Conservation (phyloP, 2,113 vertebrate species). For the Prietella phreatophila region DNA sequence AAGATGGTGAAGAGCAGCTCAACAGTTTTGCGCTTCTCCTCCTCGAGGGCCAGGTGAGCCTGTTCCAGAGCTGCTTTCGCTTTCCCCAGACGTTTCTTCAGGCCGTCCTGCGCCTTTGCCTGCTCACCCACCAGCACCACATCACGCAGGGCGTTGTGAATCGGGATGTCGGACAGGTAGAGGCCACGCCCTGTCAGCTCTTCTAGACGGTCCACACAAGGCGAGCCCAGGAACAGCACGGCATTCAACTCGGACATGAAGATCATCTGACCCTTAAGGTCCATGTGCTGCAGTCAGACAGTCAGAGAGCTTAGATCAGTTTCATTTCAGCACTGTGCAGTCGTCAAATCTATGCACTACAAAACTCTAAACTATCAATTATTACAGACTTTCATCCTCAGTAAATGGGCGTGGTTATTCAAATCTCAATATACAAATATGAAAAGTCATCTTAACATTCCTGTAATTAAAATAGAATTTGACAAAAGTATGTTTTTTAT, state of each 20-base stretch:
- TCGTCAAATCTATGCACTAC: no score
- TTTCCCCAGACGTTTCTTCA: conserved; percentile 95
- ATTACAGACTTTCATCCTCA: not conserved
- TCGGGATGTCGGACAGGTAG: conserved; percentile 95
- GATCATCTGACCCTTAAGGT: conserved; percentile 98
- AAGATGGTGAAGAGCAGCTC: conserved; percentile 96
- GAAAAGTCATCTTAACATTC: not conserved
- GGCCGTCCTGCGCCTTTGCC: conserved; percentile 91
- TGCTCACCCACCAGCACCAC: conserved; percentile 97
- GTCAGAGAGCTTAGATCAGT: not conserved
- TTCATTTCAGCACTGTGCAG: no score
- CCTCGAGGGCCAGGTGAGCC: conserved; percentile 91
- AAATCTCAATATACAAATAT: no score
- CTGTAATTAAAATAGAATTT: not conserved
- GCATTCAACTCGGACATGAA: conserved; percentile 91
- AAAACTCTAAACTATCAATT: not conserved
- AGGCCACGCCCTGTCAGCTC: conserved; percentile 93
- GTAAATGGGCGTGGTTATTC: no score
- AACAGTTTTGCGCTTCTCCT: conserved; percentile 95
- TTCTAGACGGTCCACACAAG: conserved; percentile 93
- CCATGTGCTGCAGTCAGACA: conserved; percentile 81
- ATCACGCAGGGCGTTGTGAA: conserved; percentile 92
- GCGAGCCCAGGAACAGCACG: conserved; percentile 92
- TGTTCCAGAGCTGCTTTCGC: conserved; percentile 92
- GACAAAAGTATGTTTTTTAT: no score